Conservation (phyloP, 2,888 invertebrate genomes). For the Melanophora roralis region DNA sequence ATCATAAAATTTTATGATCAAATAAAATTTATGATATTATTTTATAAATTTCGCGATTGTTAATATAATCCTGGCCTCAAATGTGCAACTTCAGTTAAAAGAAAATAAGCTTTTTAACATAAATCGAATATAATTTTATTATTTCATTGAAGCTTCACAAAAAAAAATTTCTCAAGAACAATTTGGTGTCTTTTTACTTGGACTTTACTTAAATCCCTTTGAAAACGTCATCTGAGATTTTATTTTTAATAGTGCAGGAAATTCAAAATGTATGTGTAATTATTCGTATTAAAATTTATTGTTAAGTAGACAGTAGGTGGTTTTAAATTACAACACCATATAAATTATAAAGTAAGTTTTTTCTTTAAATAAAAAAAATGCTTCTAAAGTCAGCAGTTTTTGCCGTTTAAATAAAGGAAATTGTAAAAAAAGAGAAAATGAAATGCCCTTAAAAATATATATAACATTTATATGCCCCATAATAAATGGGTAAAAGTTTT, state of each 20-base stretch:
- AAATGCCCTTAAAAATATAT: no score
- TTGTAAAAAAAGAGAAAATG: neutral
- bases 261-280: neutral
- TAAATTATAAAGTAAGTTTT: conserved; percentile 47
- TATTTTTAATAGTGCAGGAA: conserved; percentile 6
- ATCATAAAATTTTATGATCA: conserved; percentile 65
- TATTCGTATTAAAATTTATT: conserved; percentile 57
- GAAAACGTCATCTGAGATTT: conserved; percentile 59
- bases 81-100: conserved; percentile 13
- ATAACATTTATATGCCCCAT: conserved; percentile 9
- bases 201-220: conserved; percentile 27
- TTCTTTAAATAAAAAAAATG: neutral
- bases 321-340: conserved; percentile 62
- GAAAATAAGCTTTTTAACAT: neutral
- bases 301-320: conserved; percentile 62
- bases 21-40: conserved; percentile 64
- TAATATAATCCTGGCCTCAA: conserved; percentile 46
- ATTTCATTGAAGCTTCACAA: conserved; percentile 25
- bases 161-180: conserved; percentile 13
- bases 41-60: conserved; percentile 59
- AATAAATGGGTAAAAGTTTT: conserved; percentile 45
- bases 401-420: conserved; percentile 1
- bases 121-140: conserved; percentile 51
- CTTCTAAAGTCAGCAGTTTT: neutral
- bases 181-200: conserved; percentile 34